Evolutionary conservation across 2,113 vertebrate species (phyloP).

Genomic region (Lichenostomus cassidix): DNA sequence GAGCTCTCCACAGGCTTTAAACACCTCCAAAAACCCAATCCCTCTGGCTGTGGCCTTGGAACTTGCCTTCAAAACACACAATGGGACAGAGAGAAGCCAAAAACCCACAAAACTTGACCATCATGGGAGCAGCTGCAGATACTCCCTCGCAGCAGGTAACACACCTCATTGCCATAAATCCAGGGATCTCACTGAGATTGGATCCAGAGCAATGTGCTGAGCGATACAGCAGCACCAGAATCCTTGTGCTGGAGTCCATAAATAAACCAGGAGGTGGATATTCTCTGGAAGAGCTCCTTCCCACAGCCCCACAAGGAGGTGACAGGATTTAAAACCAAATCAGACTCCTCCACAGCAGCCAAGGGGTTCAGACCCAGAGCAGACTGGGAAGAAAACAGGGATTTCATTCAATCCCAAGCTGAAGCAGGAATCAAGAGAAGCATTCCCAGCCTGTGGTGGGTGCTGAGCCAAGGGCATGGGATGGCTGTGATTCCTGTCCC

Average conservation of each 20-base stretch:
- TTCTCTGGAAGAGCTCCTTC: background rate
- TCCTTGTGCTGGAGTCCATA: background rate
- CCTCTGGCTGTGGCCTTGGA: background rate
- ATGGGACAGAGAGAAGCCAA: background rate
- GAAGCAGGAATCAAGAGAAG: background rate
- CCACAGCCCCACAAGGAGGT: background rate
- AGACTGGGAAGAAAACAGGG: background rate
- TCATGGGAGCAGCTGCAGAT: background rate
- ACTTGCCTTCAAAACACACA: background rate
- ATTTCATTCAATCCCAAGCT: background rate
- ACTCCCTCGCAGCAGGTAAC: background rate
- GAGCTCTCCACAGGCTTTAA: background rate
- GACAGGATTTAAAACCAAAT: background rate
- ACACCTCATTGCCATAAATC: background rate
- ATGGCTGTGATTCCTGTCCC: slow-evolving; percentile 11
- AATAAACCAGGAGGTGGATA: background rate
- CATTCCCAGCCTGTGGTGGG: background rate
- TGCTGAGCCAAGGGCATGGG: background rate
- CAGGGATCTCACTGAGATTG: background rate
- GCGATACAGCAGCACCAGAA: background rate
- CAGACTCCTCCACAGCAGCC: background rate
- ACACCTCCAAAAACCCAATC: background rate
- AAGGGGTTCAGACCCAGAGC: background rate
- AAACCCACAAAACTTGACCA: background rate
- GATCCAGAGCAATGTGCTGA: background rate